phyloP scores from a whole-genome alignment of 2,888 invertebrate genomes.

The Dinocampus coccinellae region DNA sequence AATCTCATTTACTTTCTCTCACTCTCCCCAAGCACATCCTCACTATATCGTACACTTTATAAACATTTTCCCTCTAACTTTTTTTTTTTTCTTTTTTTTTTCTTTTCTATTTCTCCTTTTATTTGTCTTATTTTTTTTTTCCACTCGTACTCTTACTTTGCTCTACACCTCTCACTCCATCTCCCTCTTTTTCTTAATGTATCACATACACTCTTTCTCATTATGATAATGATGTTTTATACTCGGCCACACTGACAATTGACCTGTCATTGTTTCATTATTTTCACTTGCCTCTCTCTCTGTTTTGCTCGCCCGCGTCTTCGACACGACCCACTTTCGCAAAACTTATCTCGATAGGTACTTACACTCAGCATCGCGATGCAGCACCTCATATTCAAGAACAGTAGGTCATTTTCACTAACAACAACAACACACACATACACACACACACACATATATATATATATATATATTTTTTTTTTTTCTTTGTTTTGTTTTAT shows the following conservation, averaged over 20 bases:
- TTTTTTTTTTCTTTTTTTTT: background rate
- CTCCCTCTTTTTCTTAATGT: background rate
- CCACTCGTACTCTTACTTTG: background rate
- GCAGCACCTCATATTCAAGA: slow-evolving; percentile 28
- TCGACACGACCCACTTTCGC: slow-evolving; percentile 34
- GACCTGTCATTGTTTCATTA: slow-evolving; percentile 39
- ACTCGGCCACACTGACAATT: slow-evolving; percentile 13
- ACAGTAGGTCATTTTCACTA: slow-evolving; percentile 40
- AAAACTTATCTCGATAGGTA: slow-evolving; percentile 37
- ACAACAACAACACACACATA: background rate
- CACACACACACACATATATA: background rate
- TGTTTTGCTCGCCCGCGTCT: background rate
- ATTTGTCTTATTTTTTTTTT: background rate
- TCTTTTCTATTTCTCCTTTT: background rate
- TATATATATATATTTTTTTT: slow-evolving; percentile 32
- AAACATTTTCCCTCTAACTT: background rate
- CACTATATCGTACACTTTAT: background rate
- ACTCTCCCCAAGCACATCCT: background rate
- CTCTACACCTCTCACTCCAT: background rate
- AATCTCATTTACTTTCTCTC: background rate
- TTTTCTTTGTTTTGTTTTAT: background rate
- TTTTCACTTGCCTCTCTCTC: slow-evolving; percentile 26
- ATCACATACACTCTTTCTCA: no score
- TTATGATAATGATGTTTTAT: background rate
- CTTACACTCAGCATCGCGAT: background rate